Conservation (phyloP, 2,888 invertebrate genomes). For the Chalcosyrphus nemorum region DNA sequence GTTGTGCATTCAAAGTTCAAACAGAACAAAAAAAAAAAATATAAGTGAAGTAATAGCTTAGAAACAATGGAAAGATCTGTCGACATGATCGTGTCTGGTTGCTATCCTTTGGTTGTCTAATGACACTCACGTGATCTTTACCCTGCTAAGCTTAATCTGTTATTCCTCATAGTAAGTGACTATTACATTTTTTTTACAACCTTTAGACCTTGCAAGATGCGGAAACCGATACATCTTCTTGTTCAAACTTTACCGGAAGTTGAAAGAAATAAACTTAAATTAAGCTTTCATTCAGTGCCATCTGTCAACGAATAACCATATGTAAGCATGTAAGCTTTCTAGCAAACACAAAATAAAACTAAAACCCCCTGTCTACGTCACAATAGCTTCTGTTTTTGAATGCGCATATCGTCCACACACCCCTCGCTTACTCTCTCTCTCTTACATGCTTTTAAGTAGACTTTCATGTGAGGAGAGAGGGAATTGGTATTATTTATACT, state of each 20-base stretch:
- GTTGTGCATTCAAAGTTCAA: slow-evolving; percentile 44
- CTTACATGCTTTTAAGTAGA: not conserved
- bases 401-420: slow-evolving; percentile 8
- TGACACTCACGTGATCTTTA: not conserved
- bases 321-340: slow-evolving; percentile 16
- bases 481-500: not conserved
- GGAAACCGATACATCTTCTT: not conserved
- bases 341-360: not conserved
- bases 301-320: slow-evolving; percentile 43
- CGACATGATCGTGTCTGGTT: too few species aligned
- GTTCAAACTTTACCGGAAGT: not conserved
- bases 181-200: not conserved
- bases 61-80: slow-evolving; percentile 13
- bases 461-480: not conserved
- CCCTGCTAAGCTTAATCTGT: not conserved
- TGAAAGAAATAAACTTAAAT: not conserved
- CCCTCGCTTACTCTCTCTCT: not conserved
- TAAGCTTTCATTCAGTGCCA: slow-evolving; percentile 35
- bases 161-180: not conserved
- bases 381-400: slow-evolving; percentile 2
- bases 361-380: not conserved
- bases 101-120: too few species aligned
- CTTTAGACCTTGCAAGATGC: not conserved
- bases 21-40: too few species aligned
- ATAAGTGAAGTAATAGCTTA: slow-evolving; percentile 18